Evolutionary conservation across 2,888 invertebrate species (phyloP).

Genomic region (Andrena dorsata): DNA sequence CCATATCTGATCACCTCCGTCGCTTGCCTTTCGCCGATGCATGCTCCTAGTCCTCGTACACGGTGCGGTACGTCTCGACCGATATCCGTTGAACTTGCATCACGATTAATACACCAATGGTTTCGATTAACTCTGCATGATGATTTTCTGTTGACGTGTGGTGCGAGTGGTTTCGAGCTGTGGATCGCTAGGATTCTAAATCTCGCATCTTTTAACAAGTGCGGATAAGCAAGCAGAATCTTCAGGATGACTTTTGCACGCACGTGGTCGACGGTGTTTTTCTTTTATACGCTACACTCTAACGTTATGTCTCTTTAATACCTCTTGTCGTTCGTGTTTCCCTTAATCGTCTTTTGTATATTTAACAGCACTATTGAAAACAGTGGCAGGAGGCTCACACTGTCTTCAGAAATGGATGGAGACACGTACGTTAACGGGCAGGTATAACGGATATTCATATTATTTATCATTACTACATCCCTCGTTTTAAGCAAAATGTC

Average conservation of each 20-base stretch:
- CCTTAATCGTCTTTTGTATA: constrained; percentile 37
- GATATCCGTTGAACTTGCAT: background rate
- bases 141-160: background rate
- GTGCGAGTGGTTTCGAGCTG: background rate
- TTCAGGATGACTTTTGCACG: background rate
- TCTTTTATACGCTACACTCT: background rate
- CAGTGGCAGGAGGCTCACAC: constrained; percentile 83
- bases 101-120: constrained; percentile 6
- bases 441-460: constrained; percentile 69
- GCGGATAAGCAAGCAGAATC: background rate
- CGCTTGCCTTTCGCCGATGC: constrained; percentile 1
- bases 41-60: constrained; percentile 8
- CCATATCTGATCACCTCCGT: background rate
- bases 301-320: constrained; percentile 8
- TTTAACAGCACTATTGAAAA: constrained; percentile 86
- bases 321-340: background rate
- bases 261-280: background rate
- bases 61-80: background rate
- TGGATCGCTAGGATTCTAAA: background rate
- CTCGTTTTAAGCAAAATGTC: background rate
- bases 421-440: constrained; percentile 87
- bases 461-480: background rate
- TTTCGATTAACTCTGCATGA: constrained; percentile 10
- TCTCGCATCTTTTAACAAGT: background rate
- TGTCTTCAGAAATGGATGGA: constrained; percentile 85